These are phyloP conservation scores for Pseudococcus longispinus DNA, from an alignment of 2,888 invertebrate species.

Conservation along the genomic window DNA sequence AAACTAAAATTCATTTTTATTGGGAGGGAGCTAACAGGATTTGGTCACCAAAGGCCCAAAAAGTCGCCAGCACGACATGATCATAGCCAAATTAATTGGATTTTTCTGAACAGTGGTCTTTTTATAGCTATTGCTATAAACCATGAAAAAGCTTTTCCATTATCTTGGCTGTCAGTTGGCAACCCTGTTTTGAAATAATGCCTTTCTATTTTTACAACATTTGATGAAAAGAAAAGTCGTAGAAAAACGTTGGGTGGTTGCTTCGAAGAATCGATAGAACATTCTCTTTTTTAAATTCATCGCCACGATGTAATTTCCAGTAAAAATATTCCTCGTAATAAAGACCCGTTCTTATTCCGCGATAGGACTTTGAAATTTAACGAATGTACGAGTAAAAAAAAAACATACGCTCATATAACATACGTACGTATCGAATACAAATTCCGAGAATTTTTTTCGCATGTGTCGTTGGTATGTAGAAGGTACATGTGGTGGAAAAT, in stretches of 20 bases:
- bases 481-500: not conserved
- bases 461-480: not conserved
- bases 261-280: not conserved
- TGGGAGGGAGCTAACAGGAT: no score
- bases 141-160: no score
- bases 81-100: no score
- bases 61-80: no score
- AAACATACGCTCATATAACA: not conserved
- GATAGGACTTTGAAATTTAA: not conserved
- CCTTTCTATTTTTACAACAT: not conserved
- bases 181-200: not conserved
- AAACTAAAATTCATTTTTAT: no score
- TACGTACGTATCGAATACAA: not conserved
- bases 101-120: no score
- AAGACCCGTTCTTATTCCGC: not conserved
- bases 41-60: no score
- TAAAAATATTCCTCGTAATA: not conserved
- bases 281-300: not conserved
- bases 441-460: not conserved
- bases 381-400: not conserved
- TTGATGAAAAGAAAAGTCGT: not conserved
- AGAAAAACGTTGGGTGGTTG: not conserved
- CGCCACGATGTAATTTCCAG: not conserved
- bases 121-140: no score
- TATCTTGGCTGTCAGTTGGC: not conserved